phyloP scores from a whole-genome alignment of 2,797 vertebrate genomes.

The Apogon hyalosoma region DNA sequence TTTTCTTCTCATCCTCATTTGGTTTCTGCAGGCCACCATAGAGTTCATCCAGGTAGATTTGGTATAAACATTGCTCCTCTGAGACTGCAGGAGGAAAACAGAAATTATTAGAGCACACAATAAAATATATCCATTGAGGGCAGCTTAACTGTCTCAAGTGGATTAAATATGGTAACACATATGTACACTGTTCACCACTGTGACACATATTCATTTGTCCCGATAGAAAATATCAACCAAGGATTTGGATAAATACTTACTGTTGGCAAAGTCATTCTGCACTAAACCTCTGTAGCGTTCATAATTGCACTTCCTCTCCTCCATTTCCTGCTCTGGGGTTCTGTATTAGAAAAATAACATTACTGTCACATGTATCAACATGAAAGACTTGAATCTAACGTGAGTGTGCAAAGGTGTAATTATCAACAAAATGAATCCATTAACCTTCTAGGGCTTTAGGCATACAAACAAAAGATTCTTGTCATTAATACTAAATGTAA shows the following conservation, averaged over 20 bases:
- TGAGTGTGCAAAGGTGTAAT: no score
- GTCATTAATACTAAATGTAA: no score
- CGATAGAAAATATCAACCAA: neutral
- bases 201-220: neutral
- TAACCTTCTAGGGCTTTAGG: no score
- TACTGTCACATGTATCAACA: slow-evolving; percentile 14
- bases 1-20: slow-evolving; percentile 97
- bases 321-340: slow-evolving; percentile 91
- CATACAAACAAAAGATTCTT: no score
- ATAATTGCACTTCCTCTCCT: slow-evolving; percentile 96
- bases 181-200: neutral
- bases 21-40: slow-evolving; percentile 95
- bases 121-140: slow-evolving; percentile 53
- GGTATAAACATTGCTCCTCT: slow-evolving; percentile 97
- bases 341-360: slow-evolving; percentile 70
- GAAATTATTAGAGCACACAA: slow-evolving; percentile 34
- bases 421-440: no score
- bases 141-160: neutral
- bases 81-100: slow-evolving; percentile 85
- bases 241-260: slow-evolving; percentile 82
- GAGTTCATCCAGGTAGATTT: slow-evolving; percentile 97
- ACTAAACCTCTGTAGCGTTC: slow-evolving; percentile 96
- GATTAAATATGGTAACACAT: neutral
- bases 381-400: slow-evolving; percentile 1
- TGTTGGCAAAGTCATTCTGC: slow-evolving; percentile 97